Conservation (phyloP, 2,888 invertebrate genomes). For the Xestobium rufovillosum region DNA sequence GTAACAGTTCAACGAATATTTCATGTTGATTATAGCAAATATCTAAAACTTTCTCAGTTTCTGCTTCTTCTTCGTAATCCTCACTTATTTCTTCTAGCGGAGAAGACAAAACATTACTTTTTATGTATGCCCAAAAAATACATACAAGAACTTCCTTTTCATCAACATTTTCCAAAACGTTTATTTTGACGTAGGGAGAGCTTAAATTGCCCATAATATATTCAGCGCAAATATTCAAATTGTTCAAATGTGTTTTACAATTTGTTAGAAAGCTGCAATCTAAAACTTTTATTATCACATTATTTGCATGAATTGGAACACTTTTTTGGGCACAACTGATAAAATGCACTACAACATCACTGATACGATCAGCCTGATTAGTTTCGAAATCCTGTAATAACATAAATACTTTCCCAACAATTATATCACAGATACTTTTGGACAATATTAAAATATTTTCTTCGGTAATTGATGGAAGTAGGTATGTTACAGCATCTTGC, state of each 20-base stretch:
- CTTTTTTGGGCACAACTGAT: constrained; percentile 28
- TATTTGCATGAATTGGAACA: constrained; percentile 25
- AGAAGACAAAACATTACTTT: constrained; percentile 26
- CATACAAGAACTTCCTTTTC: constrained; percentile 31
- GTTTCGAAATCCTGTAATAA: background rate
- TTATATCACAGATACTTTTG: constrained; percentile 33
- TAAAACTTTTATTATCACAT: constrained; percentile 28
- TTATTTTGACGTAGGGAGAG: constrained; percentile 24
- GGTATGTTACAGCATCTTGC: constrained; percentile 47
- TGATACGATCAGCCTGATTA: constrained; percentile 20
- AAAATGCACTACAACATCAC: constrained; percentile 27
- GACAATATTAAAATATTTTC: constrained; percentile 32
- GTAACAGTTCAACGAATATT: constrained; percentile 35
- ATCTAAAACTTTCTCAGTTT: constrained; percentile 20
- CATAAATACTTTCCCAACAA: constrained; percentile 33
- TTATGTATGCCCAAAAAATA: constrained; percentile 34
- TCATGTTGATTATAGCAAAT: constrained; percentile 31
- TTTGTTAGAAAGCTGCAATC: constrained; percentile 24
- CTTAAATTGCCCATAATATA: constrained; percentile 31
- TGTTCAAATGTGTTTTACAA: constrained; percentile 20
- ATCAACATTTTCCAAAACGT: constrained; percentile 14
- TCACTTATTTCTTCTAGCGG: constrained; percentile 21
- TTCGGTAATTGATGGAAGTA: constrained; percentile 22
- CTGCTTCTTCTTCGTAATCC: constrained; percentile 28
- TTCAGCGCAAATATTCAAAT: constrained; percentile 30